Evolutionary conservation across 2,113 vertebrate genomes (phyloP).

Genomic region (Sarotherodon lohbergeri): DNA sequence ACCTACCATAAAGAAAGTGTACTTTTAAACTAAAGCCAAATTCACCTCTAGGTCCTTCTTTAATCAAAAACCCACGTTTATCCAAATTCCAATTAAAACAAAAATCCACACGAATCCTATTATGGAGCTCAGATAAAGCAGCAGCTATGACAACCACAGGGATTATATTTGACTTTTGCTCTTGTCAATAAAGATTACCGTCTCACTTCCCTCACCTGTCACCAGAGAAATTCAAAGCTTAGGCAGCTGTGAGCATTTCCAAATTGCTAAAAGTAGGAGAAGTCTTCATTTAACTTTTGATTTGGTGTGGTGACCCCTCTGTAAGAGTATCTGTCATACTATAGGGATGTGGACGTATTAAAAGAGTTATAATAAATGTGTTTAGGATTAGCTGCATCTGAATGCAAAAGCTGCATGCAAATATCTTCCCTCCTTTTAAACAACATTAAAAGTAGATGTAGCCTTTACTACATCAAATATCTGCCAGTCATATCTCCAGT

Average conservation of each 20-base stretch:
- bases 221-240: constrained; percentile 28
- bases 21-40: not conserved
- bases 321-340: constrained; percentile 6
- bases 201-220: constrained; percentile 19
- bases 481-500: not conserved
- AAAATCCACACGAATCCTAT: constrained; percentile 21
- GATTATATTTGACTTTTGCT: constrained; percentile 38
- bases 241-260: constrained; percentile 7
- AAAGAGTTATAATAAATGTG: not conserved
- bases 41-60: not conserved
- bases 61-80: not conserved
- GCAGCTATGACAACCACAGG: constrained; percentile 4
- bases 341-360: not conserved
- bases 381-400: not conserved
- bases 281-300: not conserved
- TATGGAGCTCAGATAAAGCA: constrained; percentile 12
- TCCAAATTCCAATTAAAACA: constrained; percentile 36
- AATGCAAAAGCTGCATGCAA: not conserved
- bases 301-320: not conserved
- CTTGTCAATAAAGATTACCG: constrained; percentile 52
- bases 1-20: not conserved
- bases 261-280: not conserved
- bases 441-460: not conserved
- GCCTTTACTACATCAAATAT: not conserved
- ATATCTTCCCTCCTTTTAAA: not conserved